Base-by-base conservation (phyloP, 2,113 vertebrate species). In the Candoia aspera region DNA sequence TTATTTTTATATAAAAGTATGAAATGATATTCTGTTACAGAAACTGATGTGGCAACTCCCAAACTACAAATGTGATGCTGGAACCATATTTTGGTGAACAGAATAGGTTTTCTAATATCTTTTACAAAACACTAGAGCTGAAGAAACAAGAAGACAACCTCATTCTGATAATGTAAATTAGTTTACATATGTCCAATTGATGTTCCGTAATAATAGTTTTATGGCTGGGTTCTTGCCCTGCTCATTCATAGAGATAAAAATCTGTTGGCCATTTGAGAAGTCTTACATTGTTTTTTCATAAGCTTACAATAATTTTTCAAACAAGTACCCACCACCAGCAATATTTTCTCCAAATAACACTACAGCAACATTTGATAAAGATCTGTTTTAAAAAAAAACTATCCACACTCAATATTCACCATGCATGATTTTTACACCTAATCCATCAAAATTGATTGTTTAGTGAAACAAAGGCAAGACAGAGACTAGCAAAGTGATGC, bases 1-100 rank as follows among this genome's bases (percentile, higher is more conserved):
- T 92, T 3, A 96, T 96, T 53, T 54, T 95, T 96, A 95, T 95
- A 95, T 95, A 94, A 96, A 97, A 96, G 93, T 96, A 97, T 90
- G 95, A 97, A 96, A 87, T 86, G 91, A 62, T 93, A 88, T 0
- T 2, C 64, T 92, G 89, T 93, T 95, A 96, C 96, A 96, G 87
- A 89, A 94, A 94, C 91, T 90, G 91, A 96, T 91, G 89, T 94
- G 93, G 94, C 94, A 95, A 88, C 90, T 90, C 57, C 95, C 87
- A 93, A 94, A 93, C 96, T 96, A 96, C 93, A 97, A 97, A 96
- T 64, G 96, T 92, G 96, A 95, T 94, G 93, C 92, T 95, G 42
- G 95, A 90, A 95, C 90, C 96, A 91, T 93, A 95, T 93, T 93
- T 94, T 87, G 89, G 87, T 90, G 90, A 95, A 60, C 57, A 95